Conservation (phyloP, 2,797 vertebrate genomes). For the Rhynchotus rufescens region DNA sequence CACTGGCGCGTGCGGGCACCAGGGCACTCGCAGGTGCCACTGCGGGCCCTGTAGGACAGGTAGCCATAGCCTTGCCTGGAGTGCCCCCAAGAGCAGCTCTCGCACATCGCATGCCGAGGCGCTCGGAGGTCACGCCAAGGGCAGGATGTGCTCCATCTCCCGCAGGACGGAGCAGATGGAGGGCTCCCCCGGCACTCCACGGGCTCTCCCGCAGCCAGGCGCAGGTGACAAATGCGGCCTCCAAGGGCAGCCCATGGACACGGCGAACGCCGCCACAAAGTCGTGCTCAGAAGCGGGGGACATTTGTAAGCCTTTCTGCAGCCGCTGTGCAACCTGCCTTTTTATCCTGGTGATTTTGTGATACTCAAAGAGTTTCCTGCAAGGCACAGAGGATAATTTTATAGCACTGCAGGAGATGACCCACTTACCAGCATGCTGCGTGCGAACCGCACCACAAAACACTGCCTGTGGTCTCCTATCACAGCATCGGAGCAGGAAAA, state of each 20-base stretch:
- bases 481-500: slow-evolving; percentile 24
- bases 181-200: not conserved
- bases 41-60: not conserved
- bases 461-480: slow-evolving; percentile 4
- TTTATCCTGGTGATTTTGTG: not conserved
- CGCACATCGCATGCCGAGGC: not conserved
- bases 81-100: slow-evolving; percentile 32
- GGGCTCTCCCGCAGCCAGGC: not conserved
- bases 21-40: not conserved
- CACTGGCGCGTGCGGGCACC: not conserved
- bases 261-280: not conserved
- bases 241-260: not conserved
- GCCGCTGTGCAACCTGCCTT: not conserved
- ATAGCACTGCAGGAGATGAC: slow-evolving; percentile 31
- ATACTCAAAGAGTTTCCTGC: not conserved
- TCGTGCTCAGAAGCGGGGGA: not conserved
- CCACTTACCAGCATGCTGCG: slow-evolving; percentile 11
- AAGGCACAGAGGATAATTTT: not conserved
- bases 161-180: slow-evolving; percentile 41
- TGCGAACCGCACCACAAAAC: slow-evolving; percentile 1
- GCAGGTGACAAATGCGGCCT: not conserved
- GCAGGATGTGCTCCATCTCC: slow-evolving; percentile 3
- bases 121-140: not conserved
- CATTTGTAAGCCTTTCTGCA: not conserved
- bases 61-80: not conserved